Evolutionary conservation across 2,888 invertebrate genomes (phyloP).

Genomic region (Hydrotaea cyrtoneurina): DNA sequence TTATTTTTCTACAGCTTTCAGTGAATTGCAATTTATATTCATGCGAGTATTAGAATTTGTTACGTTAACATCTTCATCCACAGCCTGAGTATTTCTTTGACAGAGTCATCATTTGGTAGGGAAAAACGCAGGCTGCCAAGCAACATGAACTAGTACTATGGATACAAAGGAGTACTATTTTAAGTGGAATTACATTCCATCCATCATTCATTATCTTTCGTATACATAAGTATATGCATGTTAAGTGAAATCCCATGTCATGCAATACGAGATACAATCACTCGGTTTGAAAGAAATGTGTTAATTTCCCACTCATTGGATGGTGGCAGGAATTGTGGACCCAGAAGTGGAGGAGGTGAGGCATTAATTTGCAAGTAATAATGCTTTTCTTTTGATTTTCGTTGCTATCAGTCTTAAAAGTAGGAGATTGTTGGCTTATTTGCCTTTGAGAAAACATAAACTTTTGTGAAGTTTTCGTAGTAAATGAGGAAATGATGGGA

Average conservation of each 20-base stretch:
- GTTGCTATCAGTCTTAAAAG: not conserved
- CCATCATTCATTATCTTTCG: not conserved
- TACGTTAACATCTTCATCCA: not conserved
- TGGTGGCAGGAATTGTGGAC: not conserved
- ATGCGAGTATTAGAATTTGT: not conserved
- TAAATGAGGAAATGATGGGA: not conserved
- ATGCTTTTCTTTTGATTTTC: not conserved
- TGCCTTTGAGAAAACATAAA: not conserved
- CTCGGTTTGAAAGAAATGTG: not conserved
- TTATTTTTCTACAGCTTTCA: not conserved
- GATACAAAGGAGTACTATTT: not conserved
- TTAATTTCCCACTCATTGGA: not conserved
- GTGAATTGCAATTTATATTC: conserved; percentile 3
- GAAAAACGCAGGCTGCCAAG: not conserved
- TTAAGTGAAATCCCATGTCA: not conserved
- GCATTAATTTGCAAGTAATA: not conserved
- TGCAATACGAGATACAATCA: not conserved
- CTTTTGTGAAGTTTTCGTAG: not conserved
- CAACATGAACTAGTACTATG: not conserved
- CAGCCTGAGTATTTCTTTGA: not conserved
- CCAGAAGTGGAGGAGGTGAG: not conserved
- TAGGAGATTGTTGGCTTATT: not conserved
- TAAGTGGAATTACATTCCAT: not conserved
- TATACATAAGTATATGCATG: not conserved
- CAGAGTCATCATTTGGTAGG: not conserved